Conservation (phyloP, 1,140 invertebrate genomes). For the Aphidius gifuensis region DNA sequence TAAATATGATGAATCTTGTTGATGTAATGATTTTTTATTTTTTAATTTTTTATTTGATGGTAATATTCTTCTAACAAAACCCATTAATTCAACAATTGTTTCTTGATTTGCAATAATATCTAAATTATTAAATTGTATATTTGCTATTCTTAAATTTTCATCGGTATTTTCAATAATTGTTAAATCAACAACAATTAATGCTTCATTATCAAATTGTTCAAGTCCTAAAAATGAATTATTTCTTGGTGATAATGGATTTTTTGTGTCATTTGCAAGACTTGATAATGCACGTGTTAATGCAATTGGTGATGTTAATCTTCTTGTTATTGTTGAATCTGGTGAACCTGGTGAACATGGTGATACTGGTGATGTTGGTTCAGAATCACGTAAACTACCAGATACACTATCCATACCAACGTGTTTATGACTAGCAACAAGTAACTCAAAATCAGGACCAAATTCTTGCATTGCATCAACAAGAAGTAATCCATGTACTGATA, state of each 20-base stretch:
- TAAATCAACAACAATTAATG: slow-evolving; percentile 81
- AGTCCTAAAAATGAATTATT: slow-evolving; percentile 40
- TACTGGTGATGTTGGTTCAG: slow-evolving; percentile 83
- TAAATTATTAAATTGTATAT: slow-evolving; percentile 89
- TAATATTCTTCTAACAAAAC: slow-evolving; percentile 76
- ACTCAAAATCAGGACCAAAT: slow-evolving; percentile 91
- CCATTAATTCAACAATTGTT: slow-evolving; percentile 88
- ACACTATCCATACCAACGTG: slow-evolving; percentile 92
- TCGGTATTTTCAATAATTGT: slow-evolving; percentile 64
- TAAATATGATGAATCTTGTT: too few relatives aligned
- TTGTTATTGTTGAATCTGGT: slow-evolving; percentile 52
- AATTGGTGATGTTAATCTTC: slow-evolving; percentile 57
- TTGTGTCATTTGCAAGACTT: slow-evolving; percentile 44
- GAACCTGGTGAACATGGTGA: slow-evolving; percentile 70
- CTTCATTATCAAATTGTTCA: slow-evolving; percentile 68
- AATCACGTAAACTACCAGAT: slow-evolving; percentile 87
- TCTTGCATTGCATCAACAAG: slow-evolving; percentile 93
- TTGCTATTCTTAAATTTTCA: slow-evolving; percentile 73
- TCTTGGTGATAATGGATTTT: slow-evolving; percentile 39
- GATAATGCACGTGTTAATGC: slow-evolving; percentile 62
- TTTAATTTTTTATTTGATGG: slow-evolving; percentile 50
- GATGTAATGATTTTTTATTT: slow-evolving; percentile 35
- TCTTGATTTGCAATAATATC: slow-evolving; percentile 97
- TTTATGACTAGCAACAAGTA: slow-evolving; percentile 90
- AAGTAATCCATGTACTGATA: slow-evolving; percentile 88